phyloP scores from a whole-genome alignment of 2,797 vertebrate species.

The Artibeus lituratus region DNA sequence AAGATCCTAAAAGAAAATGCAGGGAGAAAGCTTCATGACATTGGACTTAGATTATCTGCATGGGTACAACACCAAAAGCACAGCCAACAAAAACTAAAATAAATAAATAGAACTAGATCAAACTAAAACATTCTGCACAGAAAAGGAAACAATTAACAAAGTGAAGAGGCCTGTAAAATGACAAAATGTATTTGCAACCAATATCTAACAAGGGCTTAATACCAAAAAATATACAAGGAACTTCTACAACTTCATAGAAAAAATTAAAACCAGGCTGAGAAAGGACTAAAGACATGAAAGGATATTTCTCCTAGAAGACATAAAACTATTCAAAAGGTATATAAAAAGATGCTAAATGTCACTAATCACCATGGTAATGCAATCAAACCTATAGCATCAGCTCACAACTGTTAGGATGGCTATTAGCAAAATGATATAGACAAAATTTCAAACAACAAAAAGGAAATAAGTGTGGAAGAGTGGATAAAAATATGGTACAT shows the following conservation, averaged over 20 bases:
- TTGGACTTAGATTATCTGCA: background rate
- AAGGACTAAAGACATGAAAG: background rate
- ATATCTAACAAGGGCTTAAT: background rate
- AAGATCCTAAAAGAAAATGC: background rate
- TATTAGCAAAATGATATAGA: background rate
- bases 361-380: background rate
- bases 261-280: background rate
- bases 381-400: background rate
- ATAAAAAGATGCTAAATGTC: background rate
- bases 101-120: background rate
- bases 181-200: no score
- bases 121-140: background rate
- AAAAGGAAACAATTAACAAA: background rate
- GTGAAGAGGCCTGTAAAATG: background rate
- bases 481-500: no score
- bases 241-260: background rate
- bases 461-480: background rate
- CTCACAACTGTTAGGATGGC: background rate
- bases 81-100: background rate
- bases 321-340: background rate
- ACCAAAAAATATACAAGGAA: background rate
- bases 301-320: background rate
- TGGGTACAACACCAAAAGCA: background rate
- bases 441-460: background rate
- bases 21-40: background rate